A percentile compares a stretch with the other conserved stretches of the same genome.
These are phyloP conservation scores for Tenebrio molitor DNA, from an alignment of 1,140 invertebrate genomes.

Conservation along the genomic window DNA sequence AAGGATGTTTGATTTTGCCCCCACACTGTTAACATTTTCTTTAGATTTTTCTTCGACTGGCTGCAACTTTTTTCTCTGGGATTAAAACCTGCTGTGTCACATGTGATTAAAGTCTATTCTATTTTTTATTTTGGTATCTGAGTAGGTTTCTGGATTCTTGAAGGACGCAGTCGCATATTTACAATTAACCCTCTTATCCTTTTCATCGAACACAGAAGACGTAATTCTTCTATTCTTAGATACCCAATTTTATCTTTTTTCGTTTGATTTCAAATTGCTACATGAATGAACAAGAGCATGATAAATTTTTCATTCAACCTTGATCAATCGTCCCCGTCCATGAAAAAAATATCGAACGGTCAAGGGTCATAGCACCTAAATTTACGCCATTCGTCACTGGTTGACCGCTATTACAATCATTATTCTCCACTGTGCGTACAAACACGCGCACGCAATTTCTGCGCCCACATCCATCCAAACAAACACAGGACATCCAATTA, in stretches of 20 bases:
- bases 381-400: slow-evolving; percentile 24
- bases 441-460: slow-evolving; percentile 27
- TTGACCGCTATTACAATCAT: slow-evolving; percentile 26
- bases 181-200: too few species aligned
- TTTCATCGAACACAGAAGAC: too few species aligned
- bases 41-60: too few species aligned
- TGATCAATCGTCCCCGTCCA: background rate
- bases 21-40: too few species aligned
- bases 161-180: too few species aligned
- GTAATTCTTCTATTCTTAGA: background rate
- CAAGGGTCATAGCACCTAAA: slow-evolving; percentile 32
- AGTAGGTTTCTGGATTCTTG: too few species aligned
- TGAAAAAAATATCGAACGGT: slow-evolving; percentile 26
- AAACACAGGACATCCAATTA: slow-evolving; percentile 26
- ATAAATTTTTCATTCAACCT: slow-evolving; percentile 10
- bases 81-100: too few species aligned
- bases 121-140: too few species aligned
- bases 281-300: slow-evolving; percentile 8
- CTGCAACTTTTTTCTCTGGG: too few species aligned
- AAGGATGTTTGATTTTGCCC: too few species aligned
- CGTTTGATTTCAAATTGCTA: background rate
- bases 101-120: too few species aligned
- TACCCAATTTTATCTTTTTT: background rate
- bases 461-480: slow-evolving; percentile 20
- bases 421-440: slow-evolving; percentile 26